These are phyloP conservation scores for Caenorhabditis elegans DNA, from an alignment of 1,140 invertebrate genomes.

Conservation along the genomic window WBcel235 BX284602.5:3192501-3193000, in stretches of 20 bases:
- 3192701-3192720: no score
- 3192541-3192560: slow-evolving; percentile 58
- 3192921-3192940: not conserved
- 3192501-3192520: slow-evolving; percentile 16
- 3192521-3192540: slow-evolving; percentile 33
- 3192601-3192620: slow-evolving; percentile 28
- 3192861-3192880: slow-evolving; percentile 64
- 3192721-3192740: no score
- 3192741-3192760: no score
- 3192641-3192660: slow-evolving; percentile 76
- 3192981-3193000: slow-evolving; percentile 67
- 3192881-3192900: slow-evolving; percentile 76
- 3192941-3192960: not conserved
- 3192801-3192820: no score
- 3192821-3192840: no score
- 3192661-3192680: no score
- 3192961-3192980: slow-evolving; percentile 81
- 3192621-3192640: slow-evolving; percentile 61
- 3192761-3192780: no score
- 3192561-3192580: slow-evolving; percentile 67
- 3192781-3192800: no score
- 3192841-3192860: slow-evolving; percentile 67
- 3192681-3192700: no score
- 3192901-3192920: slow-evolving; percentile 74
- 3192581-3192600: slow-evolving; percentile 40